Base-by-base conservation (phyloP, 2,888 invertebrate species). In the Timema cristinae region DNA sequence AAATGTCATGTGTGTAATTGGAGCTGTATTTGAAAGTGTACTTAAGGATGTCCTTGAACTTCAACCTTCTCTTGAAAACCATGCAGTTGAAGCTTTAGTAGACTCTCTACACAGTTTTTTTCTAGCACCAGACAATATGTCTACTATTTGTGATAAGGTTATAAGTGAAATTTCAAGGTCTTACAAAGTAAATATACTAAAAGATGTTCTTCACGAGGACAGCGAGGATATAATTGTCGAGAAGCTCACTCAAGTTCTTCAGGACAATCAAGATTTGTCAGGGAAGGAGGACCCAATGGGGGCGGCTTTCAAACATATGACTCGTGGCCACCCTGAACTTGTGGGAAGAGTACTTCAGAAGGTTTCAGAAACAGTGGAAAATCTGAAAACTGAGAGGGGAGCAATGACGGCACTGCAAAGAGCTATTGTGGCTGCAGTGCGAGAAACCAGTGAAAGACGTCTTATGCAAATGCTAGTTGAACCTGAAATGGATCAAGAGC, bases 331-430 rank as follows among this genome's bases (percentile, higher is more conserved):
- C 77, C 85, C 88, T 0, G 86, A 85, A 73, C 81, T 91, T 68
- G 80, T 90, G 2, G 84, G 87, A 8, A 84, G 86, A 67, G 86
- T 91, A 8, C 81, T 90, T 10, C 84, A 85, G 49, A 86, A 87
- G 74, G 86, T 91, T 59, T 87, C 88, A 13, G 84, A 86, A 67
- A 86, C 88, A n/a, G 85, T 87, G 9, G 85, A 85, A 0, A 84
- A 84, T 48, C 84, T 89, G 0, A 86, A 84, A 78, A 87, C 87
- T 6, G 90, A 91, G 75, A 85, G 86, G 71, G 88, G 88, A 78
- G 90, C 90, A 0, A 85, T 86, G 0, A 88, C 89, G 78, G 85
- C 86, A 1, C 82, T 92, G 32, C 89, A 90, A 79, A 87, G 87
- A 78, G 88, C 89, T 5, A 90, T 92, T 13, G 87, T 89, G 0